Base-by-base conservation (phyloP, 2,797 vertebrate species). In the Gallirallus australis region DNA sequence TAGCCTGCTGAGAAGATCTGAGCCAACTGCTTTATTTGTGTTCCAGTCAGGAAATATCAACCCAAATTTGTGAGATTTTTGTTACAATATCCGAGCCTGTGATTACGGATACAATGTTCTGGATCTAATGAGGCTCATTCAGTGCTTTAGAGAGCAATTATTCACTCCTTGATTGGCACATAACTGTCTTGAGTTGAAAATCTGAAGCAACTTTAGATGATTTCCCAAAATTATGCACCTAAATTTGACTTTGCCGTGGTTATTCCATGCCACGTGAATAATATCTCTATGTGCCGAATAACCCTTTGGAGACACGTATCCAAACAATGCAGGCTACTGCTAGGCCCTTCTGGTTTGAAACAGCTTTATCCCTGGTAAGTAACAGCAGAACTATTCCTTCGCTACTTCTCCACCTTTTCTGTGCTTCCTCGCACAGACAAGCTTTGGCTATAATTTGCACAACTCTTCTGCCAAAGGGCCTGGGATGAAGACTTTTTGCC, bases 91-190 rank as follows among this genome's bases (percentile, higher is more conserved):
- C 71, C 91, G 40, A 93, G 21, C 31, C n/a, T 83, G 30, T 87
- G 65, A 75, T 88, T 83, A 75, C 70, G 11, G 80, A 15, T 94
- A 91, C 40, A 64, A 65, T 68, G 23, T 70, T 50, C 65, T 89
- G 53, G 23, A 71, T 71, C 45, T 93, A 88, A 91, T 50, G 60
- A 85, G 35, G 40, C 65, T 83, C 33, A 61, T 95, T 90, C 61
- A 57, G 65, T 89, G 45, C 25, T 94, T 94, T 66, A 82, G 40
- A 97, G 64, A 85, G 82, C 45, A 68, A 73, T 91, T 89, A 82
- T 82, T 94, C 75, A 77, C 40, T 87, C 31, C 35, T 89, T 91
- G 94, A 96, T 93, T 86, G 79, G 35, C 79, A 68, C 13, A 12
- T 77, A 85, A 82, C 48, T 42, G 23, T 66, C 71, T 80, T 93